Conservation (phyloP, 2,888 invertebrate species). For the Priocnemis perturbator region DNA sequence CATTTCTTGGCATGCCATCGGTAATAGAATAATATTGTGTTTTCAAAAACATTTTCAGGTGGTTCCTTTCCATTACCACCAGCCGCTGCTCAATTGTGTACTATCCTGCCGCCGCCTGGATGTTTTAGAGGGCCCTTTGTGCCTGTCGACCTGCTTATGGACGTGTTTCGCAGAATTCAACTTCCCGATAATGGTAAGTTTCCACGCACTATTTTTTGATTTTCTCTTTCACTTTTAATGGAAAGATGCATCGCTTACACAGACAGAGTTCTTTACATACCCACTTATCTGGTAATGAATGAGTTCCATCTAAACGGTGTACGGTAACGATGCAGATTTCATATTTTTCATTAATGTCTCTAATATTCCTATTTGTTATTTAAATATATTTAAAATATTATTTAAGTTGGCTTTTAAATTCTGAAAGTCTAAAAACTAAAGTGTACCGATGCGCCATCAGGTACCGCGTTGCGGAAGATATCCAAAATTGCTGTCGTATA, state of each 20-base stretch:
- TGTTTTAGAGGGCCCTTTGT: constrained; percentile 98
- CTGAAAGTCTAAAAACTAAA: background rate
- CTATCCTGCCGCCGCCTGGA: constrained; percentile 92
- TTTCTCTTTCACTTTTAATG: background rate
- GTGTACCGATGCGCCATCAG: background rate
- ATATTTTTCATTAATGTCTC: too few relatives aligned
- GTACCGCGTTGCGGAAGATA: constrained; percentile 3
- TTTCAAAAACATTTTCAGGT: constrained; percentile 76
- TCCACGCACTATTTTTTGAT: constrained; percentile 79
- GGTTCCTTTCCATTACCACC: constrained; percentile 97
- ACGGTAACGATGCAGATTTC: too few relatives aligned
- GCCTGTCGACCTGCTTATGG: constrained; percentile 91
- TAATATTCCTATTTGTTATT: too few relatives aligned
- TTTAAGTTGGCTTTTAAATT: background rate
- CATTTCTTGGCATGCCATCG: constrained; percentile 80
- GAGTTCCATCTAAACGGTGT: constrained; percentile 11
- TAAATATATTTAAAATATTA: too few relatives aligned
- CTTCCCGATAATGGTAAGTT: constrained; percentile 89
- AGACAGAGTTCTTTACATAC: background rate
- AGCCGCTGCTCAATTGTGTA: constrained; percentile 91
- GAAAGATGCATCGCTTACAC: background rate
- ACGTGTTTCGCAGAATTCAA: constrained; percentile 90
- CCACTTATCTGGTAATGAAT: too few relatives aligned
- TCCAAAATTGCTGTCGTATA: constrained; percentile 35
- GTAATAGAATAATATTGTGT: too few relatives aligned